Base-by-base conservation (phyloP, 2,888 invertebrate species). In the Dicyrtoma fusca region DNA sequence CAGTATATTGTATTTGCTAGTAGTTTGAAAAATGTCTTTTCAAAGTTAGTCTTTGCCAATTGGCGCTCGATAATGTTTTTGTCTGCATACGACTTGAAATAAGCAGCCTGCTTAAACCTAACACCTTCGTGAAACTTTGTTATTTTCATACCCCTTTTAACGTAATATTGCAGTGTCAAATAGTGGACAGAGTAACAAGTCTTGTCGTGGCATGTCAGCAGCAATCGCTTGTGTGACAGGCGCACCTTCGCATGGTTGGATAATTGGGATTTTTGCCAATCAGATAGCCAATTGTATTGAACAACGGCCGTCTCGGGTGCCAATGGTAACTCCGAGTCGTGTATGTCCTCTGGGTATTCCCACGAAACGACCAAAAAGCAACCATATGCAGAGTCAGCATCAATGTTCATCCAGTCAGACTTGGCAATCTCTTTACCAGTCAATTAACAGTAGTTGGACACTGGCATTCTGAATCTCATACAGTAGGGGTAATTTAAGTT, bases 161-260 rank as follows among this genome's bases (percentile, higher is more conserved):
- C 23, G 10, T 25, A 57, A 57, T 57, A 57, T 23, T 25, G 25
- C 2, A 57, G 14, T 25, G n/a, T 23, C 14, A 25, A 25, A 11
- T 57, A 57, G 25, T 57, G 57, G 21, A 57, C 13, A 4, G 25
- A 8, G 23, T 57, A 57, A 21, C 1, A 23, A 57, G 13, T 19
- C 13, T 57, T 57, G 19, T 57, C 57, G 25, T 57, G 57, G 14
- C 57, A 57, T 3, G 57, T 57, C 1, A 25, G 57, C 1, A 57
- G 11, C 13, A 57, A 14, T 19, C 51, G 51, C 17, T 51, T 51
- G 6, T 8, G 10, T n/a, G 6, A 6, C 5, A 6, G 10, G n/a
- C 10, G 23, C 19, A n/a, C 25, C 25, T 21, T 4, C 10, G 19
- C 25, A 8, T 21, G n/a, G 10, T 21, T 21, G 10, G 6, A 23